These are phyloP conservation scores for Cremastobaeus sp. DNA, from an alignment of 2,888 invertebrate species.

Conservation along the genomic window DNA sequence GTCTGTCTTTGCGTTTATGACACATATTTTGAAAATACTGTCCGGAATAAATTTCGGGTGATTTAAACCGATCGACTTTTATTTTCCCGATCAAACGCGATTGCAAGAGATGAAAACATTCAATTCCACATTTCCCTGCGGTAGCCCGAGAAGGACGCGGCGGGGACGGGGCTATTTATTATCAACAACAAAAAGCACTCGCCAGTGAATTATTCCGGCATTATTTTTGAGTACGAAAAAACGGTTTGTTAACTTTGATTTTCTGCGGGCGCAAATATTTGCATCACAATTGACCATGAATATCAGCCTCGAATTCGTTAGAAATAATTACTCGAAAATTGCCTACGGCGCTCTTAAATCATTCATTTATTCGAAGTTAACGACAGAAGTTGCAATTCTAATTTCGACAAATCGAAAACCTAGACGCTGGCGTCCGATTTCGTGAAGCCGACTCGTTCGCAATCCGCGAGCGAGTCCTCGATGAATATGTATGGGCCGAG, in stretches of 20 bases:
- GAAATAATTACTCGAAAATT: conserved; percentile 7
- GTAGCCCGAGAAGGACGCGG: too few species aligned
- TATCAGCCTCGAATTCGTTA: not conserved
- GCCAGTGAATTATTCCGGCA: too few species aligned
- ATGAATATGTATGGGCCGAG: conserved; percentile 36
- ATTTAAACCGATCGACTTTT: conserved; percentile 6
- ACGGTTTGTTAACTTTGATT: too few species aligned
- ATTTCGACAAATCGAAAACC: conserved; percentile 31
- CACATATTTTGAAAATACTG: conserved; percentile 22
- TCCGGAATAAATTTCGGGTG: conserved; percentile 10
- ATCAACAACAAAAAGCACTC: too few species aligned
- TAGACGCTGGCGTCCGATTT: conserved; percentile 14
- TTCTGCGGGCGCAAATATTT: too few species aligned
- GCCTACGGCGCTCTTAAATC: not conserved
- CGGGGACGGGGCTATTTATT: too few species aligned
- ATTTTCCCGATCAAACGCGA: too few species aligned
- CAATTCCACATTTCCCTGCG: too few species aligned
- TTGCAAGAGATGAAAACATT: too few species aligned
- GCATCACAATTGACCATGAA: too few species aligned
- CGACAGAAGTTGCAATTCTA: conserved; percentile 29
- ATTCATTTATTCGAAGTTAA: conserved; percentile 22
- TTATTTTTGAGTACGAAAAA: too few species aligned
- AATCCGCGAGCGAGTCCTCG: conserved; percentile 16
- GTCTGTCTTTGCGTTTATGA: conserved; percentile 21
- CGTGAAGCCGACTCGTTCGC: conserved; percentile 22